Conservation (phyloP, 37 sponge, comb jelly and placozoan genomes). For the Theonella swinhoei region DNA sequence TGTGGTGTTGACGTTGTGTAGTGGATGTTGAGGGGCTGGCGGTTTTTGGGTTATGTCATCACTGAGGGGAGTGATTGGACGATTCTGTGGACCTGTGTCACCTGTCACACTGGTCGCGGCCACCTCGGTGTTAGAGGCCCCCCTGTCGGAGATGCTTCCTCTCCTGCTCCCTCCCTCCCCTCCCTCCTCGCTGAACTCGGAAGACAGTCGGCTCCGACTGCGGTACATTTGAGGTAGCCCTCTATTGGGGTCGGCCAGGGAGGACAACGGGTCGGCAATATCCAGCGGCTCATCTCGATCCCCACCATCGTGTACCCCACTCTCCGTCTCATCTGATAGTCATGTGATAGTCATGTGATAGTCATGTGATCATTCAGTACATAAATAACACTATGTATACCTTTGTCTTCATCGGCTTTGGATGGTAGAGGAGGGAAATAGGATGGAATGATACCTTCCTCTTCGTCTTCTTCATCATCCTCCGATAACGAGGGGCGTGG, state of each 20-base stretch:
- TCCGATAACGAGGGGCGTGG: not conserved
- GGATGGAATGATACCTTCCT: constrained; percentile 18
- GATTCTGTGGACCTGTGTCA: too few species aligned
- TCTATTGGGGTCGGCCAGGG: constrained; percentile 13
- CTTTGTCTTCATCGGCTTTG: constrained; percentile 15
- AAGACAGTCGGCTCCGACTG: not conserved
- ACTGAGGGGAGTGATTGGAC: too few species aligned
- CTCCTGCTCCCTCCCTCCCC: constrained; percentile 12
- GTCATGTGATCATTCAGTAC: not conserved
- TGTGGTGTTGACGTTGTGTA: too few species aligned
- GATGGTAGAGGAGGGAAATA: constrained; percentile 38
- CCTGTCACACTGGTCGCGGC: too few species aligned
- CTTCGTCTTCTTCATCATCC: constrained; percentile 20
- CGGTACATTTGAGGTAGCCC: constrained; percentile 39
- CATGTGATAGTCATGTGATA: not conserved
- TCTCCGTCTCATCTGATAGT: constrained; percentile 10
- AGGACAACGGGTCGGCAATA: not conserved
- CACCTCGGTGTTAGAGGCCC: too few species aligned
- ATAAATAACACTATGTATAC: not conserved
- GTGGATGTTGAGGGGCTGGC: too few species aligned
- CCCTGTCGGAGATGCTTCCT: constrained; percentile 23
- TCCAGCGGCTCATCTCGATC: not conserved
- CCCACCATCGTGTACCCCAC: not conserved
- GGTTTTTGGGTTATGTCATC: too few species aligned
- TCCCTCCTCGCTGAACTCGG: constrained; percentile 27